Evolutionary conservation across 2,797 vertebrate species (phyloP), one percentile per base, ranked within the genome.

Genomic region (Eospalax fontanierii): DNA sequence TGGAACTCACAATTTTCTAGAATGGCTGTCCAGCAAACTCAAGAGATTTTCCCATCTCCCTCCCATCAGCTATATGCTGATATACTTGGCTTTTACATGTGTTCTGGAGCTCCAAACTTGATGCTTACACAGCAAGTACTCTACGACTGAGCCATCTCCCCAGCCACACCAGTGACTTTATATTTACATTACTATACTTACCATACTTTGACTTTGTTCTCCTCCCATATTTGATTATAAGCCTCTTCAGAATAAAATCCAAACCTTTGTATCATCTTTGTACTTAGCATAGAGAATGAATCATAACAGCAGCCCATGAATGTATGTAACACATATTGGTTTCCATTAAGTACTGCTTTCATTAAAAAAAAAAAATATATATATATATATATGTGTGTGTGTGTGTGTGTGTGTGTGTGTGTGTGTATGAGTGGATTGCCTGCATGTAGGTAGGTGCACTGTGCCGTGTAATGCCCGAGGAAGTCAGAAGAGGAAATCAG

Each of bases 211-310:
- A 54, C 57, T 68, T 30, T 35, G 22, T 40, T 93, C 33, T 11
- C 38, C 59, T 86, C 30, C n/a, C 19, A 75, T 12, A 35, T 30
- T 87, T 81, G 71, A 94, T 68, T 4, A 10, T 15, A 59, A 71
- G 26, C 87, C 50, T 90, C 87, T 91, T 65, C 19, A 61, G 74
- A 94, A 87, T 0, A 33, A 14, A 2, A 16, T 63, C 79, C 73
- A 10, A 59, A 18, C 71, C 70, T 92, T 90, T 89, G 33, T 40
- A 24, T 61, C 18, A 19, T 73, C 38, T 94, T 78, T 93, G 38
- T 74, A 30, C 76, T 40, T 66, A 78, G 30, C 43, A 22, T 1
- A 85, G 24, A 89, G 87, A 85, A 40, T 33, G 82, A 28, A 79
- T 38, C 65, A 1, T 66, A 75, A 63, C 38, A 46, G 22, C 14